Percentiles rank a stretch among this genome's conserved stretches.
These are phyloP conservation scores for Leptocoma aspasia DNA, from an alignment of 2,113 vertebrate species.

Conservation along the genomic window DNA sequence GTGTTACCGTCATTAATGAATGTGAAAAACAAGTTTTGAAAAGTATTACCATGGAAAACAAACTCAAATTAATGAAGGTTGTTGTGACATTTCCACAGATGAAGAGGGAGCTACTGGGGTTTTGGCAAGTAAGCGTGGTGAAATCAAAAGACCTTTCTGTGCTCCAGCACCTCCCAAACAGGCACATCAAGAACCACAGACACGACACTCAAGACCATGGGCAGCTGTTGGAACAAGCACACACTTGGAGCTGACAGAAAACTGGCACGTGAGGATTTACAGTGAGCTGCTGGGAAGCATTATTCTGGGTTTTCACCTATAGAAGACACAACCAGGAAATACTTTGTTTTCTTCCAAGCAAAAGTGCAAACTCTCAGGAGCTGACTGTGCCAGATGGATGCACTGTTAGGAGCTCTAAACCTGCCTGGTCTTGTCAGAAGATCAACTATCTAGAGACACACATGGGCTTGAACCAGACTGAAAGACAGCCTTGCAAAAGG, in stretches of 20 bases:
- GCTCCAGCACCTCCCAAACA: not conserved
- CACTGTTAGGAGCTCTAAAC: not conserved
- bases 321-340: not conserved
- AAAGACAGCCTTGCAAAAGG: not conserved
- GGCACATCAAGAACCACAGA: rapidly evolving
- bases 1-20: not conserved
- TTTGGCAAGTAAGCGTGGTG: not conserved
- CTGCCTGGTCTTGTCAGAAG: not conserved
- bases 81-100: not conserved
- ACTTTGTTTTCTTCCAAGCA: not conserved
- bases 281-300: not conserved
- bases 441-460: not conserved
- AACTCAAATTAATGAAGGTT: not conserved
- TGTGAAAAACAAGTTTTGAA: not conserved
- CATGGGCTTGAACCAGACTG: not conserved
- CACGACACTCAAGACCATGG: rapidly evolving
- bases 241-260: not conserved
- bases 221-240: not conserved
- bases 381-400: not conserved
- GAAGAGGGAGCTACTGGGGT: not conserved
- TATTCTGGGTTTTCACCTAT: not conserved
- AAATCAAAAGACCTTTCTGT: not conserved
- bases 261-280: not conserved
- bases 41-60: not conserved
- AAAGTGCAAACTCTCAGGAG: not conserved